A percentile compares a stretch with the other conserved stretches of the same genome.
These are phyloP conservation scores for Caenorhabditis sp. DNA, from an alignment of 2,888 invertebrate species.

Conservation along the genomic window DNA sequence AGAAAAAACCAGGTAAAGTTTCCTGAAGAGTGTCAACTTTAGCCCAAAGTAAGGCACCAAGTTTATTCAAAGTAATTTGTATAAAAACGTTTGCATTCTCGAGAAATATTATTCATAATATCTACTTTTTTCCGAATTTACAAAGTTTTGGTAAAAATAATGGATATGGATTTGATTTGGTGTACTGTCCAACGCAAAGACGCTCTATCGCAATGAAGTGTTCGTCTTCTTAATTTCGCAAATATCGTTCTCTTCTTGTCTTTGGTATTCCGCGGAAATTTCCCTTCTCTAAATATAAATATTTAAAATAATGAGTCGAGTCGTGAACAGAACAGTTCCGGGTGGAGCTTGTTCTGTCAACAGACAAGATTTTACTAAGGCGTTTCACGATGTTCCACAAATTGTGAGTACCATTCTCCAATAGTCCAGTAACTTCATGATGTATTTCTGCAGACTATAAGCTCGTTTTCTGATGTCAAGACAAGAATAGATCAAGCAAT, in stretches of 20 bases:
- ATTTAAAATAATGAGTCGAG: slow-evolving; percentile 41
- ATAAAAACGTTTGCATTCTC: no score
- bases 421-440: neutral
- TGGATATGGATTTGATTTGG: neutral
- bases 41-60: no score
- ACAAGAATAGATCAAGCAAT: slow-evolving; percentile 23
- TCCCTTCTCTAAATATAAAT: no score
- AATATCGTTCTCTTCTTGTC: no score
- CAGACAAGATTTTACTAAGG: slow-evolving; percentile 40
- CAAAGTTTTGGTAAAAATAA: no score
- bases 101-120: no score
- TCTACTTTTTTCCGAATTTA: no score
- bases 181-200: neutral
- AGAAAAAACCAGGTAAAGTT: no score
- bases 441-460: slow-evolving; percentile 13
- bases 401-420: slow-evolving; percentile 5
- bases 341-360: slow-evolving; percentile 31
- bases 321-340: slow-evolving; percentile 29
- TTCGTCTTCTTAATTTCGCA: neutral
- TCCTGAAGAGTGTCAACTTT: no score
- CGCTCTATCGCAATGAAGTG: neutral
- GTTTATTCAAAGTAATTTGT: no score
- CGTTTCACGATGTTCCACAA: slow-evolving; percentile 41
- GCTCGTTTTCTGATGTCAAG: slow-evolving; percentile 17
- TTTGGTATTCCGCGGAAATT: no score